Base-by-base conservation (phyloP, 2,888 invertebrate genomes). In the Melipona bicolor region DNA sequence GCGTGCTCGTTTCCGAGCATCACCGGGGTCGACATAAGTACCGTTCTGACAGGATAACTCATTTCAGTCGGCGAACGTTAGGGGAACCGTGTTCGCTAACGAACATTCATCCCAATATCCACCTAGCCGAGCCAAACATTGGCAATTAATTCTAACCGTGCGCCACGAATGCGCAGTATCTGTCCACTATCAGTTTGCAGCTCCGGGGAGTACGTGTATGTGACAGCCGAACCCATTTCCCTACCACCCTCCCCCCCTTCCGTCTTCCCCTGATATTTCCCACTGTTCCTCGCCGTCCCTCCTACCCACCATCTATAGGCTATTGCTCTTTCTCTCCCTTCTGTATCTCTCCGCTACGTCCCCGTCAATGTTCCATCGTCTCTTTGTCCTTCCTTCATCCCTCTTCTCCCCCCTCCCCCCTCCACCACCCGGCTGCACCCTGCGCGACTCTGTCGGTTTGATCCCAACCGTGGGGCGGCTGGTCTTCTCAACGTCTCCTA, bases 101-200 rank as follows among this genome's bases (percentile, higher is more conserved):
- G 91, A 91, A 90, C 90, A 91, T 91, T 91, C 91, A 87, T 91
- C 88, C 90, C 88, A 90, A 91, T 91, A 90, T 91, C 87, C 89
- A 84, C 85, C 85, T 84, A 87, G 43, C 83, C 88, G 89, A 83
- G 79, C 90, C 91, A 92, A 92, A 92, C 91, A 92, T 91, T 91
- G 92, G 90, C 92, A 92, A 92, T 92, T 92, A 92, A 92, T 92
- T 92, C 91, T 86, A 88, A 87, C 89, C 87, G 89, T 88, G 89
- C 88, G 83, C 90, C 88, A 90, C 86, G 90, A 89, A 89, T 90
- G 90, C 85, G 90, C 89, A 89, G 91, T 91, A 89, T 91, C 89
- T 89, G 90, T 91, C 91, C 91, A 89, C 91, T 91, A 92, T 92
- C 92, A 91, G 88, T 89, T 91, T 87, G 84, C 88, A 83, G 88